Conservation (phyloP, 2,888 invertebrate species). For the Eupithecia vulgata region DNA sequence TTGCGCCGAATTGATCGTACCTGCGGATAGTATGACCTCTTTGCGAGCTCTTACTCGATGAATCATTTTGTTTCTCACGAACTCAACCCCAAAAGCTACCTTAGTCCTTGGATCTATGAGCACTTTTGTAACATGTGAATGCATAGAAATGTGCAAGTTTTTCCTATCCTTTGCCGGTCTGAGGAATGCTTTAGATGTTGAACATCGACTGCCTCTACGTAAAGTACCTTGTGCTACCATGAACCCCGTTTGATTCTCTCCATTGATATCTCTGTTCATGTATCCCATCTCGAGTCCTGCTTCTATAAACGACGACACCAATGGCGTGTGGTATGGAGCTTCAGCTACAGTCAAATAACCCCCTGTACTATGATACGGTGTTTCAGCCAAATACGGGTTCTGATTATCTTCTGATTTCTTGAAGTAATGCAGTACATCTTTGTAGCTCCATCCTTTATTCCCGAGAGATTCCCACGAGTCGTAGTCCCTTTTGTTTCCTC, state of each 20-base stretch:
- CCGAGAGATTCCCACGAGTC: conserved; percentile 94
- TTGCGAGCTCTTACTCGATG: conserved; percentile 90
- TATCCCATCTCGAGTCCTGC: conserved; percentile 94
- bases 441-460: conserved; percentile 94
- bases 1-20: conserved; percentile 97
- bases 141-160: conserved; percentile 94
- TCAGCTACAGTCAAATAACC: conserved; percentile 93
- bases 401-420: conserved; percentile 96
- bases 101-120: conserved; percentile 89
- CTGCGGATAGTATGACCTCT: conserved; percentile 95
- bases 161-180: conserved; percentile 90
- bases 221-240: conserved; percentile 94
- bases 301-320: conserved; percentile 91
- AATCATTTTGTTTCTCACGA: conserved; percentile 88
- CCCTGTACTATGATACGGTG: conserved; percentile 91
- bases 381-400: conserved; percentile 91
- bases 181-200: conserved; percentile 94
- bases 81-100: conserved; percentile 92
- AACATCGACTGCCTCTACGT: conserved; percentile 92
- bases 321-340: conserved; percentile 93
- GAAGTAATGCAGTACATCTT: conserved; percentile 91
- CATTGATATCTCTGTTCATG: conserved; percentile 93
- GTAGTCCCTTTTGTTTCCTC: conserved; percentile 95
- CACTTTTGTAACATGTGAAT: conserved; percentile 90
- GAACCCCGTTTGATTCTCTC: conserved; percentile 93